Conservation (phyloP, 2,888 invertebrate genomes). For the Halictus quadricinctus region DNA sequence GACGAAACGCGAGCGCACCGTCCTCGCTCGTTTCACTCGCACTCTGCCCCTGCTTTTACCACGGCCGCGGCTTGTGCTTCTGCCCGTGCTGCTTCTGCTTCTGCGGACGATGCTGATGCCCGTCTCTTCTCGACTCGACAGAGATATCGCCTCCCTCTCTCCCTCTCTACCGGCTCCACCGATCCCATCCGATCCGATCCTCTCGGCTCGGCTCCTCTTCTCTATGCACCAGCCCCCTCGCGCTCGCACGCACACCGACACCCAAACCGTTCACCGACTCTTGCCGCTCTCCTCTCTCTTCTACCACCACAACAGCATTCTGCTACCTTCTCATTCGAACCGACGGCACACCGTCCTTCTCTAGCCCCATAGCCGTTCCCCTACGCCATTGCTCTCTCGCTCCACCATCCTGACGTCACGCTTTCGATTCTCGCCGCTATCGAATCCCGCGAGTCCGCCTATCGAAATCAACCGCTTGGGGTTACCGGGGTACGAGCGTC, state of each 20-base stretch:
- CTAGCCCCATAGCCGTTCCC: neutral
- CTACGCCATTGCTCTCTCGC: slow-evolving; percentile 37
- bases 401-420: slow-evolving; percentile 64
- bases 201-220: neutral
- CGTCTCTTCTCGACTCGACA: slow-evolving; percentile 11
- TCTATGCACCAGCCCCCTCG: slow-evolving; percentile 39
- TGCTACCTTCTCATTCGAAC: neutral
- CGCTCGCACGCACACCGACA: neutral
- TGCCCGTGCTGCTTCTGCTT: neutral
- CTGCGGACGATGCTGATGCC: neutral
- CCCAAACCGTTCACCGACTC: neutral
- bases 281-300: slow-evolving; percentile 8
- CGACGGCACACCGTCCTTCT: slow-evolving; percentile 9
- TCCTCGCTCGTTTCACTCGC: slow-evolving; percentile 51
- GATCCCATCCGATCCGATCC: neutral
- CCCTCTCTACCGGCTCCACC: slow-evolving; percentile 26
- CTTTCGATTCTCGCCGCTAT: slow-evolving; percentile 52
- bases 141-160: slow-evolving; percentile 41
- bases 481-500: slow-evolving; percentile 14
- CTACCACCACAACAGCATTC: neutral
- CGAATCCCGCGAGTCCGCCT: slow-evolving; percentile 42
- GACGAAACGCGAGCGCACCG: slow-evolving; percentile 64
- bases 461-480: slow-evolving; percentile 38
- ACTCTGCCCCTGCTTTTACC: slow-evolving; percentile 41
- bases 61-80: neutral